Conservation (phyloP, 2,888 invertebrate species). For the Anarsia innoxiella region DNA sequence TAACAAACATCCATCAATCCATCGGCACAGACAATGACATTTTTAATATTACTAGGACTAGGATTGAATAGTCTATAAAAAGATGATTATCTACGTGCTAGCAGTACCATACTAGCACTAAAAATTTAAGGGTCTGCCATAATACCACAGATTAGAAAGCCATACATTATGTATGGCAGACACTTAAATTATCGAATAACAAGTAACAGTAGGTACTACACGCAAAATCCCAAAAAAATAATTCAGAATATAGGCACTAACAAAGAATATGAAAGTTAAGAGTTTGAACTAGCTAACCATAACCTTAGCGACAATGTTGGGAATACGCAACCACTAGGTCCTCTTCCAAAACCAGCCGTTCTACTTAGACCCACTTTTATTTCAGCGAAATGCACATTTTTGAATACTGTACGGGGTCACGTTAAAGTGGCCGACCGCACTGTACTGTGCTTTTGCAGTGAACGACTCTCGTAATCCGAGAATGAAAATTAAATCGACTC, state of each 20-base stretch:
- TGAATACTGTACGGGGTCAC: background rate
- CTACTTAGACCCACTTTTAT: constrained; percentile 15
- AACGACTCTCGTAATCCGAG: constrained; percentile 25
- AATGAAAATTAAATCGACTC: constrained; percentile 32
- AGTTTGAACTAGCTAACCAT: constrained; percentile 9
- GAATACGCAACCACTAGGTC: constrained; percentile 22
- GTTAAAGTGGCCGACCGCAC: constrained; percentile 16
- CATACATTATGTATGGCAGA: too few relatives aligned
- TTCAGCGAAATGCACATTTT: background rate
- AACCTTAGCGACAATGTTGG: constrained; percentile 20
- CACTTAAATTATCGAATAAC: too few relatives aligned
- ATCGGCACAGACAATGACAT: too few relatives aligned
- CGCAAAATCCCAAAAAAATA: background rate
- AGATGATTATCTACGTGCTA: too few relatives aligned
- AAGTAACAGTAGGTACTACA: background rate
- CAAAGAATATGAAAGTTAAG: background rate
- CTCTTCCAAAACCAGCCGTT: constrained; percentile 14
- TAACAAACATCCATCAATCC: too few relatives aligned
- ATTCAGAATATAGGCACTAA: background rate
- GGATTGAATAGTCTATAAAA: too few relatives aligned
- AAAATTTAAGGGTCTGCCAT: background rate
- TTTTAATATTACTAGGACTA: too few relatives aligned
- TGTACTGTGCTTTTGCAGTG: constrained; percentile 18
- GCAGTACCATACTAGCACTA: too few relatives aligned
- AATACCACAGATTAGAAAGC: background rate